Evolutionary conservation across 2,797 vertebrate species (phyloP).

Genomic region (Cheracebus regulus): DNA sequence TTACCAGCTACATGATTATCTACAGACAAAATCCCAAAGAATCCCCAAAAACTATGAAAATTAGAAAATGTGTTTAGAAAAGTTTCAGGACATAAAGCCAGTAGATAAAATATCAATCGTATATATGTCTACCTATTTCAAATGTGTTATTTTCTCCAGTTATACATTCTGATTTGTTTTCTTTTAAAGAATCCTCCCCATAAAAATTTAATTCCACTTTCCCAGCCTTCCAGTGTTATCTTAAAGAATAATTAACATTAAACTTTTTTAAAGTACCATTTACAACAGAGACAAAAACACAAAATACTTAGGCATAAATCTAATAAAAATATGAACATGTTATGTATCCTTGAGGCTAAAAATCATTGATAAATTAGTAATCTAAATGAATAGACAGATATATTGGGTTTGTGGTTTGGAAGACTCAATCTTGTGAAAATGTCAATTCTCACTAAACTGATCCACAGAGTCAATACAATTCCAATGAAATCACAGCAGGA

Average conservation of each 20-base stretch:
- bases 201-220: not conserved
- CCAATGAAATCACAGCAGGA: not conserved
- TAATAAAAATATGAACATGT: not conserved
- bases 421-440: not conserved
- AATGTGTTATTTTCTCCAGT: not conserved
- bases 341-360: not conserved
- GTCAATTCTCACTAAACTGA: not conserved
- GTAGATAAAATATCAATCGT: not conserved
- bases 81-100: not conserved
- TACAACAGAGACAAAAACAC: not conserved
- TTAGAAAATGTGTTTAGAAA: not conserved
- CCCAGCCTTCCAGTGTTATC: not conserved
- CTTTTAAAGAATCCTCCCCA: not conserved
- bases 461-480: not conserved
- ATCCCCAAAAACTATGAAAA: not conserved
- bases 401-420: not conserved
- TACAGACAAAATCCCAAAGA: not conserved
- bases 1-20: not conserved
- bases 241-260: not conserved
- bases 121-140: not conserved
- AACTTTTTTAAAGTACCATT: not conserved
- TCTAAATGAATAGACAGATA: not conserved
- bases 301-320: not conserved
- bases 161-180: conserved; percentile 18
- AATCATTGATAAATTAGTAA: not conserved